A percentile compares a stretch with the other conserved stretches of the same genome.
phyloP scores from a whole-genome alignment of 2,888 invertebrate species.

The Mystacides longicornis region DNA sequence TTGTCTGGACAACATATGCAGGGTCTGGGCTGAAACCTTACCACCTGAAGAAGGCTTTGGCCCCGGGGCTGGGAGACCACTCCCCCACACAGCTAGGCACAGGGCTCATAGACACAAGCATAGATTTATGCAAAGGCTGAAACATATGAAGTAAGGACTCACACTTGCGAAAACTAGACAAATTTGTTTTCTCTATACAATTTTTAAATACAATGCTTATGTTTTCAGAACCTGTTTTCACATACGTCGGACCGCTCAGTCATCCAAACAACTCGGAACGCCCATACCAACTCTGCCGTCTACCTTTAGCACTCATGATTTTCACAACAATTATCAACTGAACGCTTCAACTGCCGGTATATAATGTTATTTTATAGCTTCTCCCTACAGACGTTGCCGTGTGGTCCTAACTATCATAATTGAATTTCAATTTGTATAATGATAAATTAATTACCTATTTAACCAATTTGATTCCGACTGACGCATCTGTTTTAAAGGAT shows the following conservation, averaged over 20 bases:
- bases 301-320: slow-evolving; percentile 91
- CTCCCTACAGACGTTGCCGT: no score
- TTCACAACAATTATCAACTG: slow-evolving; percentile 58
- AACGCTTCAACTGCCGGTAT: slow-evolving; percentile 48
- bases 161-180: background rate
- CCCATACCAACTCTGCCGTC: slow-evolving; percentile 85
- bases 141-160: slow-evolving; percentile 82
- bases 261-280: slow-evolving; percentile 57
- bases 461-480: no score
- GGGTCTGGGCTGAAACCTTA: slow-evolving; percentile 97
- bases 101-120: slow-evolving; percentile 92
- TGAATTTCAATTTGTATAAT: no score
- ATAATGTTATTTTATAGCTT: slow-evolving; percentile 9
- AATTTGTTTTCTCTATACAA: background rate
- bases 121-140: slow-evolving; percentile 90
- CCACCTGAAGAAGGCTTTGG: slow-evolving; percentile 88
- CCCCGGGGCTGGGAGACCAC: slow-evolving; percentile 47
- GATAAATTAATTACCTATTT: no score
- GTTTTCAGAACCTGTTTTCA: slow-evolving; percentile 76
- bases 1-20: slow-evolving; percentile 96
- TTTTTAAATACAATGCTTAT: background rate
- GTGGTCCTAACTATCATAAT: no score
- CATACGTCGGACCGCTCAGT: slow-evolving; percentile 78
- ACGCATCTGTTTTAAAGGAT: no score
- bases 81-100: slow-evolving; percentile 63